phyloP scores from a whole-genome alignment of 2,113 vertebrate genomes.

The Nibea coibor region DNA sequence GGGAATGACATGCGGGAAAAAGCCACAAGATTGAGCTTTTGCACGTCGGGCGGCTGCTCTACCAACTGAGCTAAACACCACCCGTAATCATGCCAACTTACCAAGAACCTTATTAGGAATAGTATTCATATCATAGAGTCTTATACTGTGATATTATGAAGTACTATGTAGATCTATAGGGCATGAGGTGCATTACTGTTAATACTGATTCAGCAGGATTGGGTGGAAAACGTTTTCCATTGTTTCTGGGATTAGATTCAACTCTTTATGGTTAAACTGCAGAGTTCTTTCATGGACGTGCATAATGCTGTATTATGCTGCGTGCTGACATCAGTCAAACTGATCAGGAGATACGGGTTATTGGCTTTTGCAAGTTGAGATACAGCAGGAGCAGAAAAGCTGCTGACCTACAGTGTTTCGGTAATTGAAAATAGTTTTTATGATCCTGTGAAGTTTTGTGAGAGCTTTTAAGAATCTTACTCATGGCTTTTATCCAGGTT shows the following conservation, averaged over 20 bases:
- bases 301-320: not conserved
- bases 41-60: no score
- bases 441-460: conserved; percentile 8
- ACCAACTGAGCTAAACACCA: no score
- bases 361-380: conserved; percentile 18
- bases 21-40: no score
- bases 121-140: no score
- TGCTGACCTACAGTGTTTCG: conserved; percentile 17
- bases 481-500: not conserved
- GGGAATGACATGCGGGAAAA: no score
- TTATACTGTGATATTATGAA: no score
- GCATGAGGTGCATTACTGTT: not conserved
- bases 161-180: not conserved
- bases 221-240: not conserved
- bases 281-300: not conserved
- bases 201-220: not conserved
- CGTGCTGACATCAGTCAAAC: conserved; percentile 20
- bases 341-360: not conserved
- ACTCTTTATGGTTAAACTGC: not conserved
- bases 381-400: conserved; percentile 3
- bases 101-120: no score
- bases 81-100: no score
- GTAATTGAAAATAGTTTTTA: conserved; percentile 33
- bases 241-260: not conserved
- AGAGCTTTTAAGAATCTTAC: conserved; percentile 11